Evolutionary conservation across 2,888 invertebrate species (phyloP), one percentile per base, ranked within the genome.

Genomic region (Heliconius cydno): DNA sequence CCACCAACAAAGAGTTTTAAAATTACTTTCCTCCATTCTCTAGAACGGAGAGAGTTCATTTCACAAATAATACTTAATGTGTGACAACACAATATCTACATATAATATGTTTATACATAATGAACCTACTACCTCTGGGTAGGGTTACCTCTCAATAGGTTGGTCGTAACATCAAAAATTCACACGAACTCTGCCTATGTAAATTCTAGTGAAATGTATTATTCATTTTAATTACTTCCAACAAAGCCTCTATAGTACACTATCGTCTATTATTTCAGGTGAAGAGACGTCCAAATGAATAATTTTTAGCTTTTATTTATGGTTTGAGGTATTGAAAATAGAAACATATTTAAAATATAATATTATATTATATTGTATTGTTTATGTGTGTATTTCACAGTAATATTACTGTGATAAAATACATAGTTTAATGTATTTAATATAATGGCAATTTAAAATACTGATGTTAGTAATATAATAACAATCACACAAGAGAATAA

Each of bases 131-230:
- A 41, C 68, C 25, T 25, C 68, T 41, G 25, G 41, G 9, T 25
- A 70, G 38, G 68, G 68, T 15, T 41, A 67, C n/a, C 25, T 70
- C 25, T 70, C 68, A 25, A 41, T 83, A 82, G 84, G 86, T 85
- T 85, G 86, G 85, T 87, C 22, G 3, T 73, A n/a, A 34, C 60
- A 73, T 73, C 12, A 73, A 60, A 73, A 73, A 57, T 73, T 73
- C 73, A 60, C 34, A 60, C 9, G 34, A 28, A 25, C 57, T 34
- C 57, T 9, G 73, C 73, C 73, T 73, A 60, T 73, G 60, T 34
- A 73, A 73, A 60, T 73, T 57, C 60, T 73, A 73, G 34, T n/a
- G 60, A 73, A 52, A 72, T 72, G 22, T 72, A 73, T 73, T 73
- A 73, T 73, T 60, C 73, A 73, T 73, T 60, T 73, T 73, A 60